Base-by-base conservation (phyloP, 2,888 invertebrate genomes). In the Glomeris marginata region DNA sequence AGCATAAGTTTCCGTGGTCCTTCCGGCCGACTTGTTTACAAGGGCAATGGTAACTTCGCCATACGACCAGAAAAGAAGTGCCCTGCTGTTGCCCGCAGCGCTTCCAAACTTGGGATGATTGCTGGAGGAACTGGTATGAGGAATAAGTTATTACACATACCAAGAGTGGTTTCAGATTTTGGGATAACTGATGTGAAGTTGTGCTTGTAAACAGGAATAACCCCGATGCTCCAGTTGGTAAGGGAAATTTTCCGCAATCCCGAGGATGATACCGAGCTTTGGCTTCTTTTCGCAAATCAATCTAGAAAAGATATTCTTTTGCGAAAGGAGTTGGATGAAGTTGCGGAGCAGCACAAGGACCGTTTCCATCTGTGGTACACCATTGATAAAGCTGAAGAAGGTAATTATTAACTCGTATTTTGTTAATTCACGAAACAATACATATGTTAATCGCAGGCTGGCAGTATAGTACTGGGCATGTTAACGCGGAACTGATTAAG, bases 281-380 rank as follows among this genome's bases (percentile, higher is more conserved):
- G 80, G 22, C 72, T 98, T 42, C 66, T 99, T 42, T 98, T 85
- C 69, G 98, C 98, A 28, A 98, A 99, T 71, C 97, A 95, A 71
- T 84, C 86, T 0, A 94, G 92, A 68, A 77, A 85, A 47, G 98
- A 99, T 63, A 98, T 98, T 65, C 71, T 99, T 52, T 71, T 95
- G 54, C 74, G 90, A 51, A 73, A 78, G 6, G 92, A 95, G 65
- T 71, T 97, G 51, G 92, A 97, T 61, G 77, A 78, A 56, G 75
- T 81, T 54, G 78, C 77, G 41, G 69, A 71, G 13, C 74, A 79
- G 28, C 70, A 86, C 67, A 78, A 86, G 0, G 74, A 78, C 11
- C 81, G 84, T 63, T 84, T 95, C 60, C 83, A 88, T 64, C 66
- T 94, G 52, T 94, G 92, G 92, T 95, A 90, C 68, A 99, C 98